These are phyloP conservation scores for Brenthis daphne DNA, from an alignment of 2,888 invertebrate species.

Conservation along the genomic window DNA sequence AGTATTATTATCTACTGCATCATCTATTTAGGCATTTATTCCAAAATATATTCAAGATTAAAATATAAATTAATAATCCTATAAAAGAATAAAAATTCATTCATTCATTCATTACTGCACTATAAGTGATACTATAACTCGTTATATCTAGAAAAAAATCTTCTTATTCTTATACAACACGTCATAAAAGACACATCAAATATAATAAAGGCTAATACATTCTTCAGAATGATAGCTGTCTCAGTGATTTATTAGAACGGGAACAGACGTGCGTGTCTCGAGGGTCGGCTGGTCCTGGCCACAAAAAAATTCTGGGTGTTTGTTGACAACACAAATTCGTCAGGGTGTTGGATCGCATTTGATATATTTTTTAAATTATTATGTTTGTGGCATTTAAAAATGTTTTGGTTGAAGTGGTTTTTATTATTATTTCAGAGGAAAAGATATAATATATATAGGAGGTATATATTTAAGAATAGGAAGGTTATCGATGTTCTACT, in stretches of 20 bases:
- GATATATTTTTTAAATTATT: neutral
- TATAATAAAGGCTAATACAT: constrained; percentile 41
- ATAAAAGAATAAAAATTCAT: too few species aligned
- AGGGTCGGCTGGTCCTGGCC: constrained; percentile 66
- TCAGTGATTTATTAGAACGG: constrained; percentile 70
- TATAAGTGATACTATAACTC: too few species aligned
- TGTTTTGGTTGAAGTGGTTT: neutral
- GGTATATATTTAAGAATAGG: too few species aligned
- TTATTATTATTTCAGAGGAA: neutral
- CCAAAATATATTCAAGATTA: neutral
- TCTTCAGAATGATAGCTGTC: constrained; percentile 56
- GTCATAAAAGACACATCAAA: constrained; percentile 24
- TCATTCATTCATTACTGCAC: too few species aligned
- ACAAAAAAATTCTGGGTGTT: constrained; percentile 67
- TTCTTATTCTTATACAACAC: too few species aligned
- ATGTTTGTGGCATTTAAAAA: neutral
- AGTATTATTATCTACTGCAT: neutral
- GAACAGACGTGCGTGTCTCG: constrained; percentile 59
- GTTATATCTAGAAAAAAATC: too few species aligned
- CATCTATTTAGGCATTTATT: too few species aligned
- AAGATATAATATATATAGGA: too few species aligned
- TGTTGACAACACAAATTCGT: constrained; percentile 69
- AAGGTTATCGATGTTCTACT: too few species aligned
- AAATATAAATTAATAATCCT: neutral
- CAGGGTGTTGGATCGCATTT: constrained; percentile 13